Base-by-base conservation (phyloP, 1,140 invertebrate species). In the Wasmannia auropunctata region DNA sequence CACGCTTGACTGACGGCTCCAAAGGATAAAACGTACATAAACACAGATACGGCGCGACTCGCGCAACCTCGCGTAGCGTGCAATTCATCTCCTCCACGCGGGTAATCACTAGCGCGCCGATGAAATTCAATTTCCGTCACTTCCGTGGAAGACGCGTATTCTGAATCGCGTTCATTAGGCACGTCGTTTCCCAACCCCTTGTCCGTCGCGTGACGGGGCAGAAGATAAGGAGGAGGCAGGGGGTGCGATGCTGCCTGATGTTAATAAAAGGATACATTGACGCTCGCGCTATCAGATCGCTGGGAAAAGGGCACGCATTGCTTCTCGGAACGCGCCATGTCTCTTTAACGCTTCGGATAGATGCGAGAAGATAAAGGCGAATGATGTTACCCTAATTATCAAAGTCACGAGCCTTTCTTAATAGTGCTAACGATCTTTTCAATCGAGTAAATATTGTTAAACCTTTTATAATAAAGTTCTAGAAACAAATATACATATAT, bases 91-190 rank as follows among this genome's bases (percentile, higher is more conserved):
- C 80, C 72, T 69, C 62, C 43, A 5, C 67, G 54, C 40, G 34
- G 54, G 28, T 89, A 89, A 75, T 86, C 80, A 69, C 54, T 67
- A 77, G 87, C 60, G 69, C 28, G 60, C 51, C 74, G 87, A 89
- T 88, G 88, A 88, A 88, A 89, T 89, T 88, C 88, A 80, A 89
- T 86, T 89, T 89, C 88, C 67, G 87, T 88, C 75, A 86, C 70
- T 88, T 86, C 86, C 80, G 65, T 85, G 87, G 62, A 76, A 85
- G 86, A 79, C 74, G 84, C 74, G 74, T 79, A 86, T 89, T 77
- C 75, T 60, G 74, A 90, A 87, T 89, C 90, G 85, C 88, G 91
- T 90, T 74, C 89, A 88, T 88, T 87, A 86, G 69, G 87, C 88
- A 69, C 87, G 22, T n/a, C 72, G 75, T 77, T 54, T 51, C 77